phyloP scores from a whole-genome alignment of 2,888 invertebrate species.

The Aromia moschata region DNA sequence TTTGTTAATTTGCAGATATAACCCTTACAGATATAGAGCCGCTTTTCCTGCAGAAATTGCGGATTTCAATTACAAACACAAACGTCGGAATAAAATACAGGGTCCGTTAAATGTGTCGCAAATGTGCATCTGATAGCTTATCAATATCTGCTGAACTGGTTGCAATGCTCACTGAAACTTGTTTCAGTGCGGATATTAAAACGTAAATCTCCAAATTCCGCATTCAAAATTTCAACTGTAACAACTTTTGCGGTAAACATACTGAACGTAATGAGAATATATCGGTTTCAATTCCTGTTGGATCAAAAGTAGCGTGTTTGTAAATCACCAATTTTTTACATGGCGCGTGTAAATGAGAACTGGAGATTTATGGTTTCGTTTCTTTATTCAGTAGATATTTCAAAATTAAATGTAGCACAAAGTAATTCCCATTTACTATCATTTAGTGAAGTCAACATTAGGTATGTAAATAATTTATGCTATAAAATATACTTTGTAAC shows the following conservation, averaged over 20 bases:
- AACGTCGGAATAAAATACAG: conserved; percentile 28
- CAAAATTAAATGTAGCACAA: no score
- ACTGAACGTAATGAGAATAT: conserved; percentile 40
- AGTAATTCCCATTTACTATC: no score
- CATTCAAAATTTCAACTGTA: conserved; percentile 43
- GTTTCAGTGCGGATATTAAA: conserved; percentile 51
- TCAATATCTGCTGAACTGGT: conserved; percentile 49
- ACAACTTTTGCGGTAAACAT: conserved; percentile 41
- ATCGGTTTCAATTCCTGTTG: conserved; percentile 34
- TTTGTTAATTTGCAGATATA: no score
- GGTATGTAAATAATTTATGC: no score
- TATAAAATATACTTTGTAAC: no score
- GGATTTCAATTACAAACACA: conserved; percentile 11
- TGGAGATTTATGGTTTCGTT: neutral
- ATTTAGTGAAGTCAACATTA: no score
- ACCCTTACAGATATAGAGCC: no score
- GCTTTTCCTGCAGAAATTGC: no score
- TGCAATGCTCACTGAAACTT: conserved; percentile 48
- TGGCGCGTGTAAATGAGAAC: neutral
- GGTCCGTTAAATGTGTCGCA: conserved; percentile 45
- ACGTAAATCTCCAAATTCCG: conserved; percentile 48
- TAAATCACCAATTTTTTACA: neutral
- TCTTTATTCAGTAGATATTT: no score
- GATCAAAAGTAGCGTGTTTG: conserved; percentile 20
- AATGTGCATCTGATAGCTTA: conserved; percentile 52